Evolutionary conservation across 2,888 invertebrate species (phyloP).

Genomic region (Dasysyrphus albostriatus): DNA sequence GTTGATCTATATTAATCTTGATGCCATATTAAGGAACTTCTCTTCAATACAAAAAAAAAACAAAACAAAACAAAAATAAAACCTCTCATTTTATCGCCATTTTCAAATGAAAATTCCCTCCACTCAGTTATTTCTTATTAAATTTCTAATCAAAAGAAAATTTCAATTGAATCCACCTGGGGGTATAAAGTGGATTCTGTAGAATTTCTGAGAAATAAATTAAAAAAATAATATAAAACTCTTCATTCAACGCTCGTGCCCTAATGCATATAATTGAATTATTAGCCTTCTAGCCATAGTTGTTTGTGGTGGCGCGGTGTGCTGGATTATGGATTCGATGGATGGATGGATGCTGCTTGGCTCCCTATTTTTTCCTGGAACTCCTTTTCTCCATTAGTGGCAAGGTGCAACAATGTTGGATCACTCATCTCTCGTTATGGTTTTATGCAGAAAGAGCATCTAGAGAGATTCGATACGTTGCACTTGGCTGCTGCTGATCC

Average conservation of each 20-base stretch:
- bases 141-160: constrained; percentile 70
- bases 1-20: background rate
- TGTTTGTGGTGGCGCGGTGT: constrained; percentile 24
- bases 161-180: constrained; percentile 76
- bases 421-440: constrained; percentile 63
- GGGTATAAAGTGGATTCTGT: constrained; percentile 58
- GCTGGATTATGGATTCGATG: background rate
- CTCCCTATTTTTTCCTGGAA: constrained; percentile 53
- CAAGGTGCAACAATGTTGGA: constrained; percentile 75
- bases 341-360: background rate
- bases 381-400: constrained; percentile 58
- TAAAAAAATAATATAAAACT: constrained; percentile 38
- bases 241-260: constrained; percentile 74
- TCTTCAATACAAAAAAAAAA: background rate
- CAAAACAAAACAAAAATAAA: background rate
- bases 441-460: constrained; percentile 29
- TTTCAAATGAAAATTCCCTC: constrained; percentile 71
- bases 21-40: background rate
- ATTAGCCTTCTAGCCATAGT: constrained; percentile 43
- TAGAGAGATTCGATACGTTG: constrained; percentile 49
- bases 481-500: constrained; percentile 41
- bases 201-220: constrained; percentile 47
- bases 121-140: constrained; percentile 57
- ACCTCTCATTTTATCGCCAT: background rate
- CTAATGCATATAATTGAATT: constrained; percentile 74